Base-by-base conservation (phyloP, 2,888 invertebrate genomes). In the Scaeva pyrastri region DNA sequence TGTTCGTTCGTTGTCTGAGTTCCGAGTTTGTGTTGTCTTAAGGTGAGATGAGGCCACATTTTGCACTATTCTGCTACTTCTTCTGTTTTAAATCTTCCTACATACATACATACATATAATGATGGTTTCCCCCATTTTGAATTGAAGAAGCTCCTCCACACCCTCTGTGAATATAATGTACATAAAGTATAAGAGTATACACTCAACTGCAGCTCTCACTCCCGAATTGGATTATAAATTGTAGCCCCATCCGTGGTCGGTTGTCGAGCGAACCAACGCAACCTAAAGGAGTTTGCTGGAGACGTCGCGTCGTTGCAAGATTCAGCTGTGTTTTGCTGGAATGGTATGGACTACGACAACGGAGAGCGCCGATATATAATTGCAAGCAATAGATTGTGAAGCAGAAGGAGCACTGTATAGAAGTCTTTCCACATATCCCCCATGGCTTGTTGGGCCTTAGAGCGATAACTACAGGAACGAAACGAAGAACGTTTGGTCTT, bases 221-320 rank as follows among this genome's bases (percentile, higher is more conserved):
- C 68, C 80, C 68, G 85, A 85, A 85, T 81, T 73, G 80, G 80
- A 85, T 85, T 85, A 85, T 76, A 50, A 48, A 68, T 68, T 80
- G 48, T 31, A 62, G 71, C 75, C 64, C 26, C 72, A 68, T 41
- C 66, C 62, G 43, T 39, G 48, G 16, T 21, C 12, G n/a, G n/a
- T 16, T 0, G 64, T 41, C 2, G 52, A 43, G 62, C 50, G 31
- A 52, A 4, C 8, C 14, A 60, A 60, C 21, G 8, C 14, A 60
- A 60, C 21, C 39, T 60, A 41, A 39, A 60, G 31, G 36, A 56
- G 64, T 52, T 66, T 8, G 14, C 23, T 41, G 8, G 39, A 76
- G 66, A 45, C 4, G 5, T 31, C 31, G 31, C 31, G 31, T 31
- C 3, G 11, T 19, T 7, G 11, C 14, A 68, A 64, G 55, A 41